phyloP scores from a whole-genome alignment of 1,140 invertebrate species.

The Cotesia vestalis region DNA sequence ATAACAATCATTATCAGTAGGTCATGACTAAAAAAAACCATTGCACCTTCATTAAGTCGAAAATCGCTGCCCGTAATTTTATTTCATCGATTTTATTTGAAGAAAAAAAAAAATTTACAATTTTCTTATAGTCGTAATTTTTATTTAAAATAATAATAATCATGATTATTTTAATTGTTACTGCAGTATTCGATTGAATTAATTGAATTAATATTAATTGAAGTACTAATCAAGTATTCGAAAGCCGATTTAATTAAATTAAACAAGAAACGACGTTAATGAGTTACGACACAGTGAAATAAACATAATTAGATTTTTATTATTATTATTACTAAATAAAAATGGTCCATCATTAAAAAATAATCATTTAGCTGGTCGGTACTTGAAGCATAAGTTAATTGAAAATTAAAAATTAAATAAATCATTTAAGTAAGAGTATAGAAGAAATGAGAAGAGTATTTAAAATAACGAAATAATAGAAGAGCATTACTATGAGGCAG shows the following conservation, averaged over 20 bases:
- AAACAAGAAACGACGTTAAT: too few species aligned
- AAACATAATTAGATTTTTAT: slow-evolving; percentile 36
- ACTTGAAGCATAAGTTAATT: neutral
- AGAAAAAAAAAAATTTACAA: neutral
- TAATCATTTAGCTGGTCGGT: neutral
- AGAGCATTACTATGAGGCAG: neutral
- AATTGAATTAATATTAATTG: too few species aligned
- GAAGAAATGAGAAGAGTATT: too few species aligned
- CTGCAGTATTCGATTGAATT: too few species aligned
- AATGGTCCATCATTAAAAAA: slow-evolving; percentile 18
- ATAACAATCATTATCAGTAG: too few species aligned
- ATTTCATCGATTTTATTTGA: too few species aligned
- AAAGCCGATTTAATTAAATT: too few species aligned
- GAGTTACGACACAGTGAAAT: slow-evolving; percentile 21
- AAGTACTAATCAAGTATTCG: too few species aligned
- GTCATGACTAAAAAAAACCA: neutral
- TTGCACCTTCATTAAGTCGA: slow-evolving; percentile 7
- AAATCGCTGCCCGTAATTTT: neutral
- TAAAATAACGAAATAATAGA: neutral
- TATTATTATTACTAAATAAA: neutral
- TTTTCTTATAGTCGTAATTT: too few species aligned
- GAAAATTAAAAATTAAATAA: neutral
- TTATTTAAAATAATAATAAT: too few species aligned
- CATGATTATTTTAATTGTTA: too few species aligned
- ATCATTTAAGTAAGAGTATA: too few species aligned